Evolutionary conservation across 2,888 invertebrate genomes (phyloP).

Genomic region (Agrotis clavis): DNA sequence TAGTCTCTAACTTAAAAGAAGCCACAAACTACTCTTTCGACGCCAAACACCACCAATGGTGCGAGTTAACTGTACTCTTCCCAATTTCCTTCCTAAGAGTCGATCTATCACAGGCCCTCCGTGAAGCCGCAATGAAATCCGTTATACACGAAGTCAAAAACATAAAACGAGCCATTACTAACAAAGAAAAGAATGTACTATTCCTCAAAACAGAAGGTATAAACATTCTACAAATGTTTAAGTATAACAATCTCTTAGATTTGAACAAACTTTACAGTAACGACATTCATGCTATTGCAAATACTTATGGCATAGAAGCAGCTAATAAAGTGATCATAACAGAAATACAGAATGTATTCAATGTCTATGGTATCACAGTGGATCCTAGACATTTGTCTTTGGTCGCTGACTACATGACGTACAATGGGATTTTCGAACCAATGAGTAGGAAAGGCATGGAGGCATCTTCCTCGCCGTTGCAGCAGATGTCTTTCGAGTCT

Average conservation of each 20-base stretch:
- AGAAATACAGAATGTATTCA: conserved; percentile 99
- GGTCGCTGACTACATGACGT: conserved; percentile 99
- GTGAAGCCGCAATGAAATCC: conserved; percentile 93
- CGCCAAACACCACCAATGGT: conserved; percentile 95
- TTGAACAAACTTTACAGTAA: conserved; percentile 97
- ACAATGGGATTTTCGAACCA: conserved; percentile 96
- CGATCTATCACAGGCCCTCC: conserved; percentile 94
- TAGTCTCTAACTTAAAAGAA: conserved; percentile 82
- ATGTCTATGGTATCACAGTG: conserved; percentile 98
- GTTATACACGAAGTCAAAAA: conserved; percentile 95
- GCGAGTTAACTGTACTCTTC: conserved; percentile 94
- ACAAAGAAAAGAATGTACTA: conserved; percentile 92
- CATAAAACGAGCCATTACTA: conserved; percentile 96
- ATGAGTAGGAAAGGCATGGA: conserved; percentile 98
- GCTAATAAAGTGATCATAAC: conserved; percentile 97
- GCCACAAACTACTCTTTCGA: conserved; percentile 94
- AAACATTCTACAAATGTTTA: conserved; percentile 97
- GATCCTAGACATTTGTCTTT: conserved; percentile 98
- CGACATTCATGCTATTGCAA: conserved; percentile 97
- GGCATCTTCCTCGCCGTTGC: conserved; percentile 97
- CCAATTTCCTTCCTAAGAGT: conserved; percentile 89
- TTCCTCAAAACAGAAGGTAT: conserved; percentile 98
- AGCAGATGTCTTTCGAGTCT: conserved; percentile 99
- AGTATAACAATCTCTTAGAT: conserved; percentile 94
- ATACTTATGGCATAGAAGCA: conserved; percentile 99